Evolutionary conservation across 2,888 invertebrate genomes (phyloP).

Genomic region (Anoplius nigerrimus): DNA sequence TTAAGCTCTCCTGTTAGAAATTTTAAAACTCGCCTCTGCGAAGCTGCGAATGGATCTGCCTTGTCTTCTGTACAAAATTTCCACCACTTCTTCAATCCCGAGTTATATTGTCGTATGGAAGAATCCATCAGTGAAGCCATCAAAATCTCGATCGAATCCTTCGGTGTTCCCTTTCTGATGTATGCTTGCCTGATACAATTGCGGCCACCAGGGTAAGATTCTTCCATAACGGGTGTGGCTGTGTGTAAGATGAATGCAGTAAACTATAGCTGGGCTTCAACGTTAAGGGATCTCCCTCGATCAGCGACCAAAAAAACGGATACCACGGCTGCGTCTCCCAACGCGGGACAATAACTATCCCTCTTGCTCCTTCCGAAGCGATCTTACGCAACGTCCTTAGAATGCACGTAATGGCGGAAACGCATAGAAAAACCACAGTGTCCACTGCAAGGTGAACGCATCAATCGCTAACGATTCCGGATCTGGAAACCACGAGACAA

Average conservation of each 20-base stretch:
- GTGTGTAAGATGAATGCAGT: neutral
- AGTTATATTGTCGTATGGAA: slow-evolving; percentile 53
- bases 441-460: slow-evolving; percentile 3
- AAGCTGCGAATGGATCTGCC: neutral
- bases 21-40: neutral
- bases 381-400: slow-evolving; percentile 36
- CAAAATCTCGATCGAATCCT: slow-evolving; percentile 32
- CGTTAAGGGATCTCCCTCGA: neutral
- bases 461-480: slow-evolving; percentile 4
- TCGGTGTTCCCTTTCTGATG: slow-evolving; percentile 28
- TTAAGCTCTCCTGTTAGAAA: slow-evolving; percentile 1
- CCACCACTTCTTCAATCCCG: slow-evolving; percentile 48
- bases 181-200: slow-evolving; percentile 1
- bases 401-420: slow-evolving; percentile 23
- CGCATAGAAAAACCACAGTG: neutral
- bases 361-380: slow-evolving; percentile 35
- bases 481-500: slow-evolving; percentile 1
- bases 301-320: neutral
- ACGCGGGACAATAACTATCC: slow-evolving; percentile 36
- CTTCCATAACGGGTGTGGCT: slow-evolving; percentile 1
- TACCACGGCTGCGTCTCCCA: slow-evolving; percentile 41
- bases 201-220: neutral
- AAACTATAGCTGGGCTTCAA: neutral
- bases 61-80: slow-evolving; percentile 33
- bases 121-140: slow-evolving; percentile 48